Percentiles rank a stretch among this genome's conserved stretches.
These are phyloP conservation scores for Stigmatopora argus DNA, from an alignment of 2,113 vertebrate genomes.

Conservation along the genomic window DNA sequence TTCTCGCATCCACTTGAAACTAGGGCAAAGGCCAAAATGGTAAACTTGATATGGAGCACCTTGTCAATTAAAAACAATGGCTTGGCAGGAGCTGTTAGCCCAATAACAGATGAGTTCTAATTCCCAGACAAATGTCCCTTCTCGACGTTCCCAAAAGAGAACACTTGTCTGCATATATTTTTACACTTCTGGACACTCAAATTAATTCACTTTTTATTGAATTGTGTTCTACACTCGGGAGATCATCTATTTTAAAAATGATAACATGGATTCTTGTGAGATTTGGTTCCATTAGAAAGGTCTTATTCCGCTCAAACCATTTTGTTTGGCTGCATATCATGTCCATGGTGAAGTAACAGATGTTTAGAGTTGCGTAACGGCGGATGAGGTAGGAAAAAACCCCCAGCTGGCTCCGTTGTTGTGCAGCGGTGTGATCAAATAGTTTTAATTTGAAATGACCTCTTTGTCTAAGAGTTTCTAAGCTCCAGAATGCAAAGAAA, in stretches of 20 bases:
- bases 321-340: constrained; percentile 40
- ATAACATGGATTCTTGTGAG: constrained; percentile 38
- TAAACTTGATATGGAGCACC: constrained; percentile 71
- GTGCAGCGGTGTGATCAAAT: constrained; percentile 53
- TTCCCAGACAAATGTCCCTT: constrained; percentile 64
- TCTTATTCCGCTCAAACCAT: constrained; percentile 17
- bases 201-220: constrained; percentile 51
- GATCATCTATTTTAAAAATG: constrained; percentile 6
- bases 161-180: constrained; percentile 70
- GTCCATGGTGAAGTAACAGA: constrained; percentile 56
- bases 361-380: constrained; percentile 63
- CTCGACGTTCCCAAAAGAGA: constrained; percentile 68
- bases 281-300: constrained; percentile 31
- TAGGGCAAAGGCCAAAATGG: constrained; percentile 72
- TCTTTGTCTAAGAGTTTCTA: constrained; percentile 35
- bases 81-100: constrained; percentile 59
- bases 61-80: constrained; percentile 75
- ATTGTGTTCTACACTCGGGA: constrained; percentile 39
- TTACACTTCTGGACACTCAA: constrained; percentile 44
- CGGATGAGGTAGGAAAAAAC: constrained; percentile 7
- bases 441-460: constrained; percentile 60
- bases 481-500: constrained; percentile 16
- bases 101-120: constrained; percentile 63
- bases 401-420: constrained; percentile 34
- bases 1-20: constrained; percentile 57